Conservation (phyloP, 2,113 vertebrate genomes). For the Peromyscus polionotus region DNA sequence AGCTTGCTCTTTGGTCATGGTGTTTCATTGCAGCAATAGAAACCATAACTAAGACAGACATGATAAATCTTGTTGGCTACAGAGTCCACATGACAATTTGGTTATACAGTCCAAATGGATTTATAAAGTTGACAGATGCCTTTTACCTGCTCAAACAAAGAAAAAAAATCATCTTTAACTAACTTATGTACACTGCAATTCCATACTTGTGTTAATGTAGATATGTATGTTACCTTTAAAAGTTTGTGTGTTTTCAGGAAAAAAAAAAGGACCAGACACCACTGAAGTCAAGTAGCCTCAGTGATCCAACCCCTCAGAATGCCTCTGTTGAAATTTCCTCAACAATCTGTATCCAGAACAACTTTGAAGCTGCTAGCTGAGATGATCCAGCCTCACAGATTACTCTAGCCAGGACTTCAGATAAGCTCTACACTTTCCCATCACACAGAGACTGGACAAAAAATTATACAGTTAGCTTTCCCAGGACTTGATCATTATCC, state of each 20-base stretch:
- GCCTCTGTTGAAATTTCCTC: background rate
- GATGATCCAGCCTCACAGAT: background rate
- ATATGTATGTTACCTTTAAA: background rate
- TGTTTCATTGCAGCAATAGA: too few species aligned
- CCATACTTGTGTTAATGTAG: background rate
- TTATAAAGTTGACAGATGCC: background rate
- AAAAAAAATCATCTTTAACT: background rate
- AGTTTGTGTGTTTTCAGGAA: background rate
- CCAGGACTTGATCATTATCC: background rate
- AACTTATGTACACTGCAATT: background rate
- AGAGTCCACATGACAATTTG: background rate
- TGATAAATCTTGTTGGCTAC: background rate
- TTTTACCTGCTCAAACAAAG: background rate
- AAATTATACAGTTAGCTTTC: background rate
- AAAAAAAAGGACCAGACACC: background rate
- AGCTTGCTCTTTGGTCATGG: too few species aligned
- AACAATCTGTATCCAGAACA: background rate
- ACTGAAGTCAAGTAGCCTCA: background rate
- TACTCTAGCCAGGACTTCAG: background rate
- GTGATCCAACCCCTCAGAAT: background rate
- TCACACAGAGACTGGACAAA: background rate
- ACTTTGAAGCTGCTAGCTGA: background rate
- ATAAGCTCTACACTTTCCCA: background rate
- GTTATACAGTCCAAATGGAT: background rate
- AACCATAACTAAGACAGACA: too few species aligned